A percentile compares a stretch with the other conserved stretches of the same genome.
Evolutionary conservation across 2,113 vertebrate species (phyloP).

Genomic region (Seriola aureovittata): DNA sequence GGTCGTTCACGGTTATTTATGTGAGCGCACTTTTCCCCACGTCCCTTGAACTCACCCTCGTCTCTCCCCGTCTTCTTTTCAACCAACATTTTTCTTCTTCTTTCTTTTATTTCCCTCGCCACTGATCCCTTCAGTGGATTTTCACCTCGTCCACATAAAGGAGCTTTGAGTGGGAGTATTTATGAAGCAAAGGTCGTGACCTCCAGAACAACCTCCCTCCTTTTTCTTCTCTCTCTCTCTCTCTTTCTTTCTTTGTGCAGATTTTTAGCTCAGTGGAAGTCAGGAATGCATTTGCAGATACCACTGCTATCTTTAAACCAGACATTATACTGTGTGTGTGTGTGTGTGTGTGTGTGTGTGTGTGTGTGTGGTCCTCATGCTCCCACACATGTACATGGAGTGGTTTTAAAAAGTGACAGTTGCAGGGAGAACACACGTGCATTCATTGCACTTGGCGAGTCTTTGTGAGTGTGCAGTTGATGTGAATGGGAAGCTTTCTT

Average conservation of each 20-base stretch:
- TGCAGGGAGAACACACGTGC: conserved; percentile 20
- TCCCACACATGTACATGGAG: conserved; percentile 29
- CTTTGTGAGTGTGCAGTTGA: conserved; percentile 7
- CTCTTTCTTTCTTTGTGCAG: conserved; percentile 18
- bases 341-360: conserved; percentile 19
- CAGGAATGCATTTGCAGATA: conserved; percentile 45
- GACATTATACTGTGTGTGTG: not conserved
- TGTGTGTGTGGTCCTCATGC: conserved; percentile 54
- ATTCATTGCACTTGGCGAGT: conserved; percentile 19
- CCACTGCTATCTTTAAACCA: conserved; percentile 50
- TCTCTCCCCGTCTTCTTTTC: not conserved
- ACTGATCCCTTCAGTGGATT: not conserved
- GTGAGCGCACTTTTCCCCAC: not conserved
- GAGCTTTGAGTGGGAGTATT: not conserved
- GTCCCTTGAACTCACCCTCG: not conserved
- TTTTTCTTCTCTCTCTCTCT: not conserved
- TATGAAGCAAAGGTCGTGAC: conserved; percentile 7
- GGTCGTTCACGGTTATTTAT: not conserved
- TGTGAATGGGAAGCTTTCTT: conserved; percentile 68
- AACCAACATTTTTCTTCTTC: conserved; percentile 15
- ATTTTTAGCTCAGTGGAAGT: conserved; percentile 35
- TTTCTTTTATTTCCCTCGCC: not conserved
- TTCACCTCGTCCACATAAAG: not conserved
- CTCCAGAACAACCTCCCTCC: conserved; percentile 13
- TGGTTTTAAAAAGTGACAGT: conserved; percentile 18